Evolutionary conservation across 1,140 invertebrate species (phyloP).

Genomic region (Gryllus bimaculatus): DNA sequence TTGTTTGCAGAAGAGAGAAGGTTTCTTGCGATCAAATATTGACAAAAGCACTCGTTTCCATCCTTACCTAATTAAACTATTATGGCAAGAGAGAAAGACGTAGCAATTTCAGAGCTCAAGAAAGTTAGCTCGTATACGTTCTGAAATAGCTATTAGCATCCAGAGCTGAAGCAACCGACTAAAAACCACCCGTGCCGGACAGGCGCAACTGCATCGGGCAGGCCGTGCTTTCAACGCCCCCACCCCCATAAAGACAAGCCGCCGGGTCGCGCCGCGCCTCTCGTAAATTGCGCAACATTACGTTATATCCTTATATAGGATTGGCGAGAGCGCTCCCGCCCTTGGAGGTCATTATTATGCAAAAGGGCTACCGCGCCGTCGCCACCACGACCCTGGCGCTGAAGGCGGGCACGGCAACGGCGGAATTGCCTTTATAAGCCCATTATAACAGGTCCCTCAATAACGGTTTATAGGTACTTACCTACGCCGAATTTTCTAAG

Average conservation of each 20-base stretch:
- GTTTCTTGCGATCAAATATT: too few relatives aligned
- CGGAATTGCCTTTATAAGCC: not conserved
- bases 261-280: not conserved
- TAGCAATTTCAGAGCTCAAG: too few relatives aligned
- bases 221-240: not conserved
- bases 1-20: too few relatives aligned
- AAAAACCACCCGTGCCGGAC: not conserved
- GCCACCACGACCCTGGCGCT: not conserved
- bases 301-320: not conserved
- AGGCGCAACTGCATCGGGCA: not conserved
- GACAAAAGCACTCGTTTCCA: too few relatives aligned
- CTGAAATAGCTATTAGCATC: too few relatives aligned
- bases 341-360: constrained; percentile 4
- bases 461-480: constrained; percentile 1
- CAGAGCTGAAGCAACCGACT: too few relatives aligned
- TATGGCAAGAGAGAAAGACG: too few relatives aligned
- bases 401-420: not conserved
- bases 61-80: too few relatives aligned
- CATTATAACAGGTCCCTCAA: not conserved
- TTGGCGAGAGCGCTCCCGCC: not conserved
- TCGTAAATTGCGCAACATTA: not conserved
- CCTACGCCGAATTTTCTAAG: not conserved
- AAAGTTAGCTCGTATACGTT: too few relatives aligned
- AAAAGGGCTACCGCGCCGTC: not conserved
- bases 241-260: not conserved